phyloP scores from a whole-genome alignment of 2,888 invertebrate species.

The Stramonita haemastoma region DNA sequence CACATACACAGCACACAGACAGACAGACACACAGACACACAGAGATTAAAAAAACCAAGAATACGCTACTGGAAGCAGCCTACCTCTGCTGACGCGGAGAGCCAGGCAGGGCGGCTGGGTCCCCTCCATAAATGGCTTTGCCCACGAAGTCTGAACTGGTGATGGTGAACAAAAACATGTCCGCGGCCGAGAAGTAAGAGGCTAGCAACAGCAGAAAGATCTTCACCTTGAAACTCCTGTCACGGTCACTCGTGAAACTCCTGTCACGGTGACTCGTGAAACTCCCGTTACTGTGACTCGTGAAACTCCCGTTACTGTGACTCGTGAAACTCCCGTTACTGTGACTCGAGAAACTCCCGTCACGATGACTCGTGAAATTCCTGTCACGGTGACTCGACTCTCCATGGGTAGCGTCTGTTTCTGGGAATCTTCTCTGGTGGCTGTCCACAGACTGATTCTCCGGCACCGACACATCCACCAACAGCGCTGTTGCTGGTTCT shows the following conservation, averaged over 20 bases:
- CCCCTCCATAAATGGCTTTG: slow-evolving; percentile 8
- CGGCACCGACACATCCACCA: neutral
- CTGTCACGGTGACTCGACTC: neutral
- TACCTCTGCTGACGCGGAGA: neutral
- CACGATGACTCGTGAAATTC: neutral
- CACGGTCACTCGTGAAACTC: too few species aligned
- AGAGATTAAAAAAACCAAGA: too few species aligned
- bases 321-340: too few species aligned
- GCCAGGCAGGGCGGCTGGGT: neutral
- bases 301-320: too few species aligned
- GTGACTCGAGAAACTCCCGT: too few species aligned
- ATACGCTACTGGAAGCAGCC: too few species aligned
- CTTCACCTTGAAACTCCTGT: neutral
- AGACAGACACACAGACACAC: too few species aligned
- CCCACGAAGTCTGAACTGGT: slow-evolving; percentile 22
- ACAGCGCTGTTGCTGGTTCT: neutral
- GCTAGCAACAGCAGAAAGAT: neutral
- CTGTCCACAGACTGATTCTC: neutral
- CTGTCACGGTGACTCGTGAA: too few species aligned
- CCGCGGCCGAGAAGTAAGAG: neutral
- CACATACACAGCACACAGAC: too few species aligned
- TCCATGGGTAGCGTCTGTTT: neutral
- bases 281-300: too few species aligned
- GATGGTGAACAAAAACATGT: neutral
- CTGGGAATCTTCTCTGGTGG: neutral